A percentile compares a stretch with the other conserved stretches of the same genome.
phyloP scores from a whole-genome alignment of 2,113 vertebrate genomes.

The Charadrius vociferus region DNA sequence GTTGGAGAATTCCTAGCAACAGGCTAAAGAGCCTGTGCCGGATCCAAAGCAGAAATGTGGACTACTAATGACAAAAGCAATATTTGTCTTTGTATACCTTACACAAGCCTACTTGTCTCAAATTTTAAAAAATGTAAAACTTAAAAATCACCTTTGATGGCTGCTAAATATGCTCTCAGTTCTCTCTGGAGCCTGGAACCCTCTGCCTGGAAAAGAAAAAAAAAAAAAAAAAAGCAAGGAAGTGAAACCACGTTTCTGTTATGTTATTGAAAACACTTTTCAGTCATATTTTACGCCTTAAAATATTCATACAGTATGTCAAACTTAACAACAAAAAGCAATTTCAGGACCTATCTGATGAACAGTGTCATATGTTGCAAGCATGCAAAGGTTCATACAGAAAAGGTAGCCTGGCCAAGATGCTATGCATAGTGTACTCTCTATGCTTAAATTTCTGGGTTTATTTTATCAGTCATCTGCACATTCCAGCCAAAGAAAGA shows the following conservation, averaged over 20 bases:
- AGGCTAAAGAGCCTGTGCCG: neutral
- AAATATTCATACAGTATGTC: neutral
- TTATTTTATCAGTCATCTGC: neutral
- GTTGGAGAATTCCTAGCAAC: neutral
- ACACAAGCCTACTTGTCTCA: neutral
- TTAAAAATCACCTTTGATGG: conserved; percentile 90
- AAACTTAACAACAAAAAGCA: neutral
- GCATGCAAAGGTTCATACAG: neutral
- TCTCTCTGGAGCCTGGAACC: conserved; percentile 94
- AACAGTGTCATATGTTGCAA: neutral
- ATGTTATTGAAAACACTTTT: neutral
- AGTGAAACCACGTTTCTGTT: neutral
- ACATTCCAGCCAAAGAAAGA: neutral
- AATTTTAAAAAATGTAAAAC: neutral
- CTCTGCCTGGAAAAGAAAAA: conserved; percentile 83
- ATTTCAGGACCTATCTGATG: neutral
- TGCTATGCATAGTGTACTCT: neutral
- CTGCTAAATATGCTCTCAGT: conserved; percentile 91
- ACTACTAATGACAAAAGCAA: neutral
- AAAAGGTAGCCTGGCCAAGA: neutral
- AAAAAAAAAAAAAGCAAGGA: neutral
- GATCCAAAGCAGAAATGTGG: neutral
- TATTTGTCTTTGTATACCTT: neutral
- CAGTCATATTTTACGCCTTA: neutral
- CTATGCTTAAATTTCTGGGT: neutral